phyloP scores from a whole-genome alignment of 1,140 invertebrate species.

The Drosophila cardini region DNA sequence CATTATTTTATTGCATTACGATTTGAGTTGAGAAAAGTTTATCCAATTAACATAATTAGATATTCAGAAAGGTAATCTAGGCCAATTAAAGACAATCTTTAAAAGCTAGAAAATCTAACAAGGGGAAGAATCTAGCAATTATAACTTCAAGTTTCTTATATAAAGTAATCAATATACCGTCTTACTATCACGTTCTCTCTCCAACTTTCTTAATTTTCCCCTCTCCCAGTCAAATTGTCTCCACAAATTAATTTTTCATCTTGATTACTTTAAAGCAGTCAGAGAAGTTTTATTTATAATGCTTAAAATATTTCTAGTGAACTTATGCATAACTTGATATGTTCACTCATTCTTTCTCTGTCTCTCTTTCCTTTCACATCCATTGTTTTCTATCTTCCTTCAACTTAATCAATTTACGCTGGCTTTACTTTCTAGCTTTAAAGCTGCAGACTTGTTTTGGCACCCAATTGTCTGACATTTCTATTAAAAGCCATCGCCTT shows the following conservation, averaged over 20 bases:
- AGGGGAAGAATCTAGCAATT: no score
- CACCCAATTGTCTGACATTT: constrained; percentile 76
- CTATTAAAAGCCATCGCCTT: constrained; percentile 74
- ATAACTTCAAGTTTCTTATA: no score
- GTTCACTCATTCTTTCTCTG: neutral
- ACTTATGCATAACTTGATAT: neutral
- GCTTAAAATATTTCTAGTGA: neutral
- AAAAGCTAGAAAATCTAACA: no score
- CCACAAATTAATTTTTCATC: no score
- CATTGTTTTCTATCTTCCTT: neutral
- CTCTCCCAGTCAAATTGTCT: no score
- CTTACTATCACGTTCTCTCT: no score
- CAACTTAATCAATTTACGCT: constrained; percentile 4
- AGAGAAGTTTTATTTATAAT: no score
- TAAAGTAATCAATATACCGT: no score
- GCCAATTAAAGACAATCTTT: neutral
- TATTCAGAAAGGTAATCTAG: neutral
- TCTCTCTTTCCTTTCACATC: neutral
- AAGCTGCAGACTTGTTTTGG: constrained; percentile 30
- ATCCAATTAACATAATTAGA: neutral
- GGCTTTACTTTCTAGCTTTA: constrained; percentile 23
- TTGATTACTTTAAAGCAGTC: no score
- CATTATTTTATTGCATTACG: neutral
- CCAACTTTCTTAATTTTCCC: no score
- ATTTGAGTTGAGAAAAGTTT: neutral